phyloP scores from a whole-genome alignment of 2,888 invertebrate genomes.

The Fragum sueziense region DNA sequence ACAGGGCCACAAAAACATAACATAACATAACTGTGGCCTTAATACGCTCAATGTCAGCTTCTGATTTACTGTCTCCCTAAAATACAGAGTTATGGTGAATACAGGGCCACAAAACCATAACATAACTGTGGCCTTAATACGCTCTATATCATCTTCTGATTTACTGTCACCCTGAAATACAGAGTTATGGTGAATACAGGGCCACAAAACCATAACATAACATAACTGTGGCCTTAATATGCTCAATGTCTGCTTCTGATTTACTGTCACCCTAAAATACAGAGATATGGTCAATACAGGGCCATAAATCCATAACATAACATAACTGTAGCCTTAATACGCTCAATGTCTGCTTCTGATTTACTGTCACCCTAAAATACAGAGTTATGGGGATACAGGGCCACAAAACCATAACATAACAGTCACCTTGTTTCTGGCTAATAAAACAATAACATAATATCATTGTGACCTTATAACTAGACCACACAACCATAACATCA shows the following conservation, averaged over 20 bases:
- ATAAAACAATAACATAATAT: no score
- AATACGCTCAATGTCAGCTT: slow-evolving; percentile 86
- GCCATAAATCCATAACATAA: slow-evolving; percentile 92
- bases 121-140: slow-evolving; percentile 88
- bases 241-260: slow-evolving; percentile 84
- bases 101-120: slow-evolving; percentile 91
- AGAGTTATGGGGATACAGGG: slow-evolving; percentile 90
- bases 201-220: slow-evolving; percentile 92
- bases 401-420: slow-evolving; percentile 92
- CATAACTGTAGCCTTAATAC: slow-evolving; percentile 90
- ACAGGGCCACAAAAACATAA: slow-evolving; percentile 91
- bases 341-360: slow-evolving; percentile 84
- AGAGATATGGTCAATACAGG: slow-evolving; percentile 87
- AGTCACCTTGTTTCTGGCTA: slow-evolving; percentile 89
- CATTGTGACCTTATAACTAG: no score
- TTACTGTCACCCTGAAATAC: no score
- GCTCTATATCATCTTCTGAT: neutral
- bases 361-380: slow-evolving; percentile 58
- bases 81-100: no score
- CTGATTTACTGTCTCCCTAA: slow-evolving; percentile 73
- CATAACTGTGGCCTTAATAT: slow-evolving; percentile 90
- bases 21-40: slow-evolving; percentile 90
- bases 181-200: slow-evolving; percentile 89
- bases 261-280: slow-evolving; percentile 62
- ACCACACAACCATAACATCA: no score